A percentile compares a stretch with the other conserved stretches of the same genome.
Conservation (phyloP, 2,113 vertebrate genomes). For the Cettia cetti region DNA sequence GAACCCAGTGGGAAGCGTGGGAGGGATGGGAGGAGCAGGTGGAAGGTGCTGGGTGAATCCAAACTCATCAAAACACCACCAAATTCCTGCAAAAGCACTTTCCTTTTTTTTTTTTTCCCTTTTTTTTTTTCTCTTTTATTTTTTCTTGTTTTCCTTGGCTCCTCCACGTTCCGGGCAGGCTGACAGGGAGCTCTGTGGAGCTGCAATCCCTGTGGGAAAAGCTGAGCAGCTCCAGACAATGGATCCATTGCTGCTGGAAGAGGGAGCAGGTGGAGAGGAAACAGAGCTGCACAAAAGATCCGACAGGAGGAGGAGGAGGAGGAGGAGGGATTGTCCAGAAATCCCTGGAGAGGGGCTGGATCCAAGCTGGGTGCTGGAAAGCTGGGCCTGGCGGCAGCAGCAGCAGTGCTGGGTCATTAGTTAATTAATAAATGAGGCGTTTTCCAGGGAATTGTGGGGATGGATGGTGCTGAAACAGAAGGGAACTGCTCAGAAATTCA, state of each 20-base stretch:
- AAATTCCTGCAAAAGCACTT: not conserved
- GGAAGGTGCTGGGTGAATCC: not conserved
- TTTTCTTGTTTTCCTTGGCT: not conserved
- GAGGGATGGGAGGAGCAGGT: not conserved
- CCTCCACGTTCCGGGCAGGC: not conserved
- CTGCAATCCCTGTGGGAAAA: not conserved
- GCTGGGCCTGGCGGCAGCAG: not conserved
- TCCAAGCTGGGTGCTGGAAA: not conserved
- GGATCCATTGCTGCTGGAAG: not conserved
- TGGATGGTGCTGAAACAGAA: not conserved
- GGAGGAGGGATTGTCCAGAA: not conserved
- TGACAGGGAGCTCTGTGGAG: not conserved
- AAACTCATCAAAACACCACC: not conserved
- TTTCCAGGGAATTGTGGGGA: not conserved
- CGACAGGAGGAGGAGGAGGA: not conserved
- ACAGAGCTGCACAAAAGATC: not conserved
- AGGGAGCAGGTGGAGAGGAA: slow-evolving; percentile 21
- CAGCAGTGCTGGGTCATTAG: not conserved
- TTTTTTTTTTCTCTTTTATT: accelerated
- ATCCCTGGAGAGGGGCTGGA: not conserved
- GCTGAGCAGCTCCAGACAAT: not conserved
- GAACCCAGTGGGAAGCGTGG: accelerated
- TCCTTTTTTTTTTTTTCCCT: not conserved
- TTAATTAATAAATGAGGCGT: not conserved
- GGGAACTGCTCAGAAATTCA: not conserved